These are phyloP conservation scores for Ahaetulla prasina DNA, from an alignment of 2,113 vertebrate species.

Conservation along the genomic window DNA sequence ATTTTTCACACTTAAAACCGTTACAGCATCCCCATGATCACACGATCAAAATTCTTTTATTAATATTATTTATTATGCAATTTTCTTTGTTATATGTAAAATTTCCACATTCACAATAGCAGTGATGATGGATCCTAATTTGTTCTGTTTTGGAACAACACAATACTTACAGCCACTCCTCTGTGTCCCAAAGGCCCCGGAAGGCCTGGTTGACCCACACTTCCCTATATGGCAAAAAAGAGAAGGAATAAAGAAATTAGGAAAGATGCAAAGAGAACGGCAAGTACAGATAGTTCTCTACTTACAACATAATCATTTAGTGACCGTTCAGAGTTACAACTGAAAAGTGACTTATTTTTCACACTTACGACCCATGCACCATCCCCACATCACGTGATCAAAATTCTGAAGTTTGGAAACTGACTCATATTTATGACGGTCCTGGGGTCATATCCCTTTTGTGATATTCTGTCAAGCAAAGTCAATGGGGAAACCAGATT, in stretches of 20 bases:
- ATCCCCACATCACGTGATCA: too few species aligned
- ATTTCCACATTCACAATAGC: too few species aligned
- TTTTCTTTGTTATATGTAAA: too few species aligned
- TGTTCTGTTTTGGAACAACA: accelerated
- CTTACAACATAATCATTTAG: neutral
- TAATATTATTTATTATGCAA: too few species aligned
- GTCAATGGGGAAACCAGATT: too few species aligned
- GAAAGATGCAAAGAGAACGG: accelerated
- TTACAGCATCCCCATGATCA: too few species aligned
- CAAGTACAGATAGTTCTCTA: neutral
- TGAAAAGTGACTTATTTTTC: neutral
- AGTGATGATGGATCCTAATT: neutral
- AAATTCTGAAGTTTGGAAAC: too few species aligned
- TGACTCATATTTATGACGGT: too few species aligned
- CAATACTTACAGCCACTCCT: constrained; percentile 84
- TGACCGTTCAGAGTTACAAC: neutral
- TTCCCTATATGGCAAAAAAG: constrained; percentile 70
- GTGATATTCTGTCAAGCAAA: too few species aligned
- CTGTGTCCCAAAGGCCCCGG: constrained; percentile 83
- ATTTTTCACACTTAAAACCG: too few species aligned
- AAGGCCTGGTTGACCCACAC: constrained; percentile 75
- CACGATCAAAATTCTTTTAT: too few species aligned
- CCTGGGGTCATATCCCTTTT: too few species aligned
- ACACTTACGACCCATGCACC: neutral
- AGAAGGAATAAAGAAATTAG: accelerated